Evolutionary conservation across 2,797 vertebrate species (phyloP).

Genomic region (Poecilia wingei): DNA sequence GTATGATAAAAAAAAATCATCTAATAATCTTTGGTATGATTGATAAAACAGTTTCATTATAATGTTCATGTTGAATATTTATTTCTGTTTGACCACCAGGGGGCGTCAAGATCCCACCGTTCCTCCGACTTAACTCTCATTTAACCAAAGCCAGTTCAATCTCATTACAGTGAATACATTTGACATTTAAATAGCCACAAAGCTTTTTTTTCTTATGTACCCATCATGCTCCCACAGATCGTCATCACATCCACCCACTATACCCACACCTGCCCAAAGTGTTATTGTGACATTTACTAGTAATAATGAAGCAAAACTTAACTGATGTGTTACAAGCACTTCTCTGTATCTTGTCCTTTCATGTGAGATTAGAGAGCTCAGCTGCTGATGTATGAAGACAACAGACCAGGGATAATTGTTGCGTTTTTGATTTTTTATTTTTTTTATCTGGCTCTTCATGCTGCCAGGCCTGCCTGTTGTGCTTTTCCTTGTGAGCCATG

Average conservation of each 20-base stretch:
- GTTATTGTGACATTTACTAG: constrained; percentile 54
- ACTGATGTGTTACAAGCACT: constrained; percentile 42
- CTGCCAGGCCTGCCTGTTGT: constrained; percentile 17
- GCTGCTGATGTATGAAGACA: constrained; percentile 31
- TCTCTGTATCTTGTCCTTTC: constrained; percentile 40
- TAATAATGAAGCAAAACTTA: constrained; percentile 31
- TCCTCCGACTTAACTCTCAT: constrained; percentile 20
- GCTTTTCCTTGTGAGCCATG: constrained; percentile 12
- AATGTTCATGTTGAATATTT: neutral
- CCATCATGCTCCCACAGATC: constrained; percentile 24
- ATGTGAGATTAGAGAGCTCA: constrained; percentile 44
- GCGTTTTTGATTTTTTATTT: constrained; percentile 18
- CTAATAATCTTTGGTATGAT: neutral
- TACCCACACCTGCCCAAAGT: constrained; percentile 5
- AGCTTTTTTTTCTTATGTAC: constrained; percentile 31
- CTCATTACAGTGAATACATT: constrained; percentile 61
- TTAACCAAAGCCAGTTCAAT: constrained; percentile 46
- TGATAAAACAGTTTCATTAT: neutral
- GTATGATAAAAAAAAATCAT: neutral
- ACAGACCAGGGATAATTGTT: constrained; percentile 21
- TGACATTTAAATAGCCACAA: constrained; percentile 65
- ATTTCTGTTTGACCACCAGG: constrained; percentile 57
- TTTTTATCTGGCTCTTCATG: constrained; percentile 27
- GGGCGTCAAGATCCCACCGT: constrained; percentile 41
- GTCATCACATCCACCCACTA: neutral